A percentile compares a stretch with the other conserved stretches of the same genome.
phyloP scores from a whole-genome alignment of 2,888 invertebrate species.

The Toxonevra muliebris region DNA sequence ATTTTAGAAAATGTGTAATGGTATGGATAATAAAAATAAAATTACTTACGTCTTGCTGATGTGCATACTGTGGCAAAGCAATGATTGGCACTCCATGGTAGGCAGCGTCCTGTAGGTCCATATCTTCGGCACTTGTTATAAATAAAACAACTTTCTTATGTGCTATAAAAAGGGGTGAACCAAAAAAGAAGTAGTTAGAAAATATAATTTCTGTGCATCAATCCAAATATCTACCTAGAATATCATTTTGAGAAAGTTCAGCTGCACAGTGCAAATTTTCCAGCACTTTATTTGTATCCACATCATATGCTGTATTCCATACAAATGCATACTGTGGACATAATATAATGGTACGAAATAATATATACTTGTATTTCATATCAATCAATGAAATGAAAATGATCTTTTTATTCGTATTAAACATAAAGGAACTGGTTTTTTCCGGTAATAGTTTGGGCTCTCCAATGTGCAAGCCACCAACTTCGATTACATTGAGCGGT shows the following conservation, averaged over 20 bases:
- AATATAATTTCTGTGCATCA: too few relatives aligned
- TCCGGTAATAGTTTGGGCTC: slow-evolving; percentile 48
- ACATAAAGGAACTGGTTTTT: slow-evolving; percentile 50
- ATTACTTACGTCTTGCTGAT: slow-evolving; percentile 50
- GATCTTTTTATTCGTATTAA: slow-evolving; percentile 52
- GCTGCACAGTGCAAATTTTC: slow-evolving; percentile 41
- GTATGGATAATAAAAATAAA: too few relatives aligned
- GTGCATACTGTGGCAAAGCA: slow-evolving; percentile 53
- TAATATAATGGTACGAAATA: slow-evolving; percentile 44
- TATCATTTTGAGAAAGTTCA: slow-evolving; percentile 47
- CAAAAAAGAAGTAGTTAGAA: too few relatives aligned
- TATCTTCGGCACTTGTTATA: slow-evolving; percentile 55
- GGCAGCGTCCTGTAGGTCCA: slow-evolving; percentile 54
- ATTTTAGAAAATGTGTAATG: not conserved
- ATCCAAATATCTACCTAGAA: slow-evolving; percentile 43
- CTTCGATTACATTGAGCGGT: slow-evolving; percentile 59
- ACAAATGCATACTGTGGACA: slow-evolving; percentile 58
- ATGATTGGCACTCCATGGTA: slow-evolving; percentile 56
- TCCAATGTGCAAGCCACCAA: slow-evolving; percentile 59
- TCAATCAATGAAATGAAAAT: slow-evolving; percentile 59
- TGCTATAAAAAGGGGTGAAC: slow-evolving; percentile 39
- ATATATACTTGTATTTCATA: slow-evolving; percentile 41
- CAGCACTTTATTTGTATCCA: slow-evolving; percentile 42
- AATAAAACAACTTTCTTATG: slow-evolving; percentile 50
- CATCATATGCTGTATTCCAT: slow-evolving; percentile 56